A percentile compares a stretch with the other conserved stretches of the same genome.
These are phyloP conservation scores for Morpho deidamia DNA, from an alignment of 2,888 invertebrate genomes.

Conservation along the genomic window DNA sequence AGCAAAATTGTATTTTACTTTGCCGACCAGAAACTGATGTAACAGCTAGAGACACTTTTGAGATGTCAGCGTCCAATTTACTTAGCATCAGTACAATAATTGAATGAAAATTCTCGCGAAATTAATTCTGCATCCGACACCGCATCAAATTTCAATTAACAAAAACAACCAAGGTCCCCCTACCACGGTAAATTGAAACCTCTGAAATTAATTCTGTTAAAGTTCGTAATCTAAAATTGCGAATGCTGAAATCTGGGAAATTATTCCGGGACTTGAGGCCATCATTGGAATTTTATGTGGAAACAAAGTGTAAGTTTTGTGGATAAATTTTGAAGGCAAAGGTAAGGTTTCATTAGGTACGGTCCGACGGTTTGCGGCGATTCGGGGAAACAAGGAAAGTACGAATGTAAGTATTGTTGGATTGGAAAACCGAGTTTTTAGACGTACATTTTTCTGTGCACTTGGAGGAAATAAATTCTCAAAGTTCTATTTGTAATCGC, in stretches of 20 bases:
- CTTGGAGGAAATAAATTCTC: too few relatives aligned
- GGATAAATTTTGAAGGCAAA: conserved; percentile 13
- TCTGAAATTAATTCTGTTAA: conserved; percentile 32
- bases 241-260: conserved; percentile 27
- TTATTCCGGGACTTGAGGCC: conserved; percentile 25
- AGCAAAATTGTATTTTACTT: too few relatives aligned
- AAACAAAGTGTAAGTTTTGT: conserved; percentile 16
- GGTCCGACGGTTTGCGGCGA: conserved; percentile 15
- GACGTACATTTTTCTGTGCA: not conserved
- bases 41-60: too few relatives aligned
- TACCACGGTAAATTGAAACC: conserved; percentile 16
- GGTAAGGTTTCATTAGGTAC: conserved; percentile 18
- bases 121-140: conserved; percentile 25
- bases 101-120: too few relatives aligned
- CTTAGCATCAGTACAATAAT: too few relatives aligned
- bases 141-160: conserved; percentile 28
- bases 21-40: too few relatives aligned
- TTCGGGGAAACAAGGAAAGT: conserved; percentile 6
- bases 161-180: conserved; percentile 23
- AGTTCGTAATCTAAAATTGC: conserved; percentile 30
- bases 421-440: not conserved
- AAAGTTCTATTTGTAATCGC: too few relatives aligned
- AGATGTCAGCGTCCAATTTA: too few relatives aligned
- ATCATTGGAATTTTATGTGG: conserved; percentile 29
- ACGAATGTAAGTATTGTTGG: conserved; percentile 1